Base-by-base conservation (phyloP, 2,797 vertebrate species). In the Enteromius thamalakanensis region DNA sequence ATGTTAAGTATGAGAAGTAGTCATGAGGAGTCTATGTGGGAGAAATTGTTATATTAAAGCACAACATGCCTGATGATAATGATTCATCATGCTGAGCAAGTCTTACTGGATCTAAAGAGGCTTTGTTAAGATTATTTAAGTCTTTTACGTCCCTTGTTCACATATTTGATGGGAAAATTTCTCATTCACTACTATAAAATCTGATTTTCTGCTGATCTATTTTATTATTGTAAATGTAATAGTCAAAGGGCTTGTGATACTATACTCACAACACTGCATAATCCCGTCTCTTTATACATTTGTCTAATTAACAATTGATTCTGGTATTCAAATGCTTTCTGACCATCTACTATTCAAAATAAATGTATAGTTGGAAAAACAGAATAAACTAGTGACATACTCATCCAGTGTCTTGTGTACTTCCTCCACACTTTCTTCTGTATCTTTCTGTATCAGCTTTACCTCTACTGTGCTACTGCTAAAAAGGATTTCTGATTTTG, bases 391-490 rank as follows among this genome's bases (percentile, higher is more conserved):
- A 58, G 7, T 67, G 77, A 23, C 0, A 80, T 82, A 94, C 94
- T 93, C 93, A 87, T 86, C 87, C 0, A 69, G 47, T 21, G 70
- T 62, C 21, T 85, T 84, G 42, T 42, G 45, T 0, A 86, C 82
- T 68, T 85, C 62, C 45, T 83, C 83, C 47, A 34, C 15, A 12
- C 55, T 51, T 11, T 47, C 85, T 0, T 88, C 84, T 40, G 79
- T 76, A 34, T 87, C 84, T 0, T 34, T 53, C n/a, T 83, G 62
- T 5, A 29, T 67, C 68, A 84, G 79, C 0, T 88, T 78, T 0
- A 80, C 81, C 19, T 84, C 60, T 0, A 80, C 55, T 0, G 82
- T 3, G 10, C 53, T 32, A 3, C 60, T 17, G 74, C 70, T 87
- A 17, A 67, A 78, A 3, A 78, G 23, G 45, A 1, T 74, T 62